Conservation (phyloP, 1,140 invertebrate species). For the Plectrocnemia conspersa region DNA sequence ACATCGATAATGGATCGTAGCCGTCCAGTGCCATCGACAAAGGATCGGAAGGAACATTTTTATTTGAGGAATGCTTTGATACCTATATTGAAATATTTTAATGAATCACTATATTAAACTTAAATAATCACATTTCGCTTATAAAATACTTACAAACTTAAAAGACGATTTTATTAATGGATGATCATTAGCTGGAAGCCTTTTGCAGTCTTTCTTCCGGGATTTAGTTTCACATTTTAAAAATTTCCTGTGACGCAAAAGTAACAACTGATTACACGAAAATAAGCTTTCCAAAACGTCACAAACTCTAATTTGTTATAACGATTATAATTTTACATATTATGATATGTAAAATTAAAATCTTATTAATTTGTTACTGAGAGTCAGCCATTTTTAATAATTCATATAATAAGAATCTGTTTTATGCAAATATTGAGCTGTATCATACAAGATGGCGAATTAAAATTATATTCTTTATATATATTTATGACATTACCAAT, state of each 20-base stretch:
- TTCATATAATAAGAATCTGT: too few species aligned
- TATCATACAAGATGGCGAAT: too few species aligned
- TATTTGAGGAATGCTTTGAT: constrained; percentile 12
- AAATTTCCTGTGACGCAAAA: constrained; percentile 11
- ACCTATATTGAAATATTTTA: constrained; percentile 14
- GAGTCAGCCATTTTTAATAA: too few species aligned
- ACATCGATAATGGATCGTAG: constrained; percentile 68
- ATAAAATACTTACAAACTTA: constrained; percentile 9
- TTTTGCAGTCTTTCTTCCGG: constrained; percentile 9
- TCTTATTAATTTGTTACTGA: too few species aligned
- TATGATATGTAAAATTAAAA: too few species aligned
- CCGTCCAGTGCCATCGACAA: constrained; percentile 62
- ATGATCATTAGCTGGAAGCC: background rate
- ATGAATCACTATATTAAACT: background rate
- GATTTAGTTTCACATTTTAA: constrained; percentile 7
- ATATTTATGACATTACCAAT: too few species aligned
- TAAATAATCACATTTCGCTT: background rate
- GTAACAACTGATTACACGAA: too few species aligned
- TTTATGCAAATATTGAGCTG: too few species aligned
- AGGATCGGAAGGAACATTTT: constrained; percentile 49
- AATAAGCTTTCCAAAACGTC: too few species aligned
- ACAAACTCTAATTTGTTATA: too few species aligned
- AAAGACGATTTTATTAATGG: background rate
- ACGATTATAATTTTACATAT: too few species aligned
- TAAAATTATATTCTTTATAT: too few species aligned